phyloP scores from a whole-genome alignment of 2,797 vertebrate species.

The Ispidina lecontei region DNA sequence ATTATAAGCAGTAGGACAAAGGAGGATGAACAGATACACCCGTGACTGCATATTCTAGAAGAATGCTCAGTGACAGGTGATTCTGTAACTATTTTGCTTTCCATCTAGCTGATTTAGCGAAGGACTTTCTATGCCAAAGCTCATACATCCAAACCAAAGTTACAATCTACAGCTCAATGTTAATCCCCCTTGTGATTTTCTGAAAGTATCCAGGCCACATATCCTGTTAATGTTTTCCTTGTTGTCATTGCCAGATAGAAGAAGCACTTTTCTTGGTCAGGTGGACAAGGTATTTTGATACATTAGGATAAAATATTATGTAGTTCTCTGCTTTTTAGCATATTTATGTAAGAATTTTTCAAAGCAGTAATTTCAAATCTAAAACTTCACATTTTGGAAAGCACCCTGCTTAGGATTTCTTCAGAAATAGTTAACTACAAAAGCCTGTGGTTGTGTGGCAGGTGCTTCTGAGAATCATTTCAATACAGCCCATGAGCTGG shows the following conservation, averaged over 20 bases:
- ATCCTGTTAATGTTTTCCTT: neutral
- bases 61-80: neutral
- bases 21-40: neutral
- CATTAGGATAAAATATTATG: neutral
- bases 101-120: neutral
- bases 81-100: neutral
- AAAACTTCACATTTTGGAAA: neutral
- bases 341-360: neutral
- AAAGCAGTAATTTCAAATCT: neutral
- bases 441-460: neutral
- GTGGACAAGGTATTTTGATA: neutral
- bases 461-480: neutral
- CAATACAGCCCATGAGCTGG: neutral
- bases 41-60: neutral
- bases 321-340: neutral
- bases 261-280: neutral
- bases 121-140: neutral
- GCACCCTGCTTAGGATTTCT: neutral
- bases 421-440: neutral
- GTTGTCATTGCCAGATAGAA: neutral
- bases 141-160: accelerated
- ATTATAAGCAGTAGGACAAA: neutral
- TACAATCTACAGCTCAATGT: neutral
- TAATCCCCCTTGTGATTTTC: neutral
- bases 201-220: neutral